Base-by-base conservation (phyloP, 2,888 invertebrate genomes). In the Agrotis clavis region DNA sequence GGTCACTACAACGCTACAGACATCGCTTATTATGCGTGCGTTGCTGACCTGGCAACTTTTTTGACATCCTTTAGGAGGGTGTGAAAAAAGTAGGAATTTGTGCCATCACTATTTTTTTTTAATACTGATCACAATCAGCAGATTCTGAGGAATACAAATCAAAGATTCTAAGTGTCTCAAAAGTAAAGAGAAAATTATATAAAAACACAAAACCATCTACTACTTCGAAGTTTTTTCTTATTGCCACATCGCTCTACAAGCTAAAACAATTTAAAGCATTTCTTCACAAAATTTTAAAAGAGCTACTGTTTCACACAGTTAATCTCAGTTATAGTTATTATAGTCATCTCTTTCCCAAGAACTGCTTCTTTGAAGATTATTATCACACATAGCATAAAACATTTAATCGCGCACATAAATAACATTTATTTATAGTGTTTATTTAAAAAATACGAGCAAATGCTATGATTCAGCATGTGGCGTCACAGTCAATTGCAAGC, bases 331-430 rank as follows among this genome's bases (percentile, higher is more conserved):
- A 13, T 7, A 51, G n/a, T 4, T 47, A 62, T 9, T n/a, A 30
- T 7, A 63, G 41, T 21, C 13, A 50, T 64, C 21, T 60, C 18
- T 67, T 63, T 63, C 45, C 18, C 11, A 59, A 74, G 14, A 65
- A 51, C 56, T 14, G 13, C 18, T 63, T 67, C 54, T 21, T 54
- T 67, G 41, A 70, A 79, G 61, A 74, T 73, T 11, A 45, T 16
- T 65, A 71, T 79, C 74, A 30, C 11, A 65, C 9, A 25, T 35
- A 16, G 41, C 41, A 41, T 47, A 48, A 63, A 21, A 13, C 2
- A n/a, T 53, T 61, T 51, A 68, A 82, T 72, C 79, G 74, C 77
- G 85, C 51, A 71, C 71, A 16, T 6, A 19, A 45, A 71, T 60
- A 47, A 60, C 9, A 63, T 41, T 57, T 56, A 67, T 50, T 62